phyloP scores from a whole-genome alignment of 2,797 vertebrate species.

The Mallotus villosus region DNA sequence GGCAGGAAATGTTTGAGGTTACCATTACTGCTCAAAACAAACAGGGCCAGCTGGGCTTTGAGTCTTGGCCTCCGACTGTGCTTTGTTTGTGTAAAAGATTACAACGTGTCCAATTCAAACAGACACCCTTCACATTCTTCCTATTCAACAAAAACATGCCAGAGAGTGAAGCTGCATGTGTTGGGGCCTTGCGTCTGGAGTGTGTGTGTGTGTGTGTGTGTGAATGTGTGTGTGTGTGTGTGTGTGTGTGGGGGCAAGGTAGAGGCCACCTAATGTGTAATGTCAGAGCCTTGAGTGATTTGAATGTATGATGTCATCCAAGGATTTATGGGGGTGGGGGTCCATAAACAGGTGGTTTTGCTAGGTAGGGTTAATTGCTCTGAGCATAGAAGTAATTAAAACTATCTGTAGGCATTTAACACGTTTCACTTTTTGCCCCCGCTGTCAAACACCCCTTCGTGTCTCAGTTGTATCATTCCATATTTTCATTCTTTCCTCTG shows the following conservation, averaged over 20 bases:
- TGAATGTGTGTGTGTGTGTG: background rate
- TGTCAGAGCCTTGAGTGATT: conserved; percentile 71
- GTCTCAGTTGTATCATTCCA: too few species aligned
- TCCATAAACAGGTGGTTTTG: conserved; percentile 18
- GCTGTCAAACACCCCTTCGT: background rate
- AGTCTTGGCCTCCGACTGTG: conserved; percentile 43
- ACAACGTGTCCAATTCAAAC: conserved; percentile 69
- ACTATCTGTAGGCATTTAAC: conserved; percentile 21
- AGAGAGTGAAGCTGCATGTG: conserved; percentile 25
- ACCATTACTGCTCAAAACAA: conserved; percentile 29
- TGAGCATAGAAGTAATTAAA: conserved; percentile 48
- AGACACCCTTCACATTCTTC: conserved; percentile 67
- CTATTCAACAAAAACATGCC: conserved; percentile 67
- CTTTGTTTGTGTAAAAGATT: conserved; percentile 67
- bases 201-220: conserved; percentile 3
- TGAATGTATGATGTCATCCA: conserved; percentile 71
- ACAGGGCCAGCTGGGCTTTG: conserved; percentile 36
- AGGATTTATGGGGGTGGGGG: conserved; percentile 44
- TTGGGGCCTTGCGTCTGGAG: background rate
- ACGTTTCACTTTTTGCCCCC: conserved; percentile 25
- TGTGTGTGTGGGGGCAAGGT: conserved; percentile 18
- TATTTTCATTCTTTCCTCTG: background rate
- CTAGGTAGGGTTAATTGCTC: conserved; percentile 35
- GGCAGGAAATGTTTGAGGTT: conserved; percentile 33
- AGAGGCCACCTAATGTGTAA: conserved; percentile 48